Conservation (phyloP, 2,113 vertebrate species). For the Channa argus region DNA sequence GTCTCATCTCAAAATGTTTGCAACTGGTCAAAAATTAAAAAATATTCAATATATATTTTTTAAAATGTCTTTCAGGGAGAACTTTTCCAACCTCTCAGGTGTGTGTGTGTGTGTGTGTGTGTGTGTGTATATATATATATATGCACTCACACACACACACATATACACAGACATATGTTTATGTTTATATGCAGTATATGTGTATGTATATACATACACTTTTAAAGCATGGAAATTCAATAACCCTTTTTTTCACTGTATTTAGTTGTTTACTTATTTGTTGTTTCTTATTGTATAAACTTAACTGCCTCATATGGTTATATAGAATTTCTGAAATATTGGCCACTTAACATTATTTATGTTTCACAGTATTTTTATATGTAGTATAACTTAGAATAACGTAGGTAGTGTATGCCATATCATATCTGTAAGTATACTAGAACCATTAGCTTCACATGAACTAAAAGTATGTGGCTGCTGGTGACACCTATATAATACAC, state of each 20-base stretch:
- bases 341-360: neutral
- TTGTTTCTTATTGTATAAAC: too few relatives aligned
- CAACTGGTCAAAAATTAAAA: conserved; percentile 27
- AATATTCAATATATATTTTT: conserved; percentile 1
- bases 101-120: too few relatives aligned
- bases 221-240: conserved; percentile 1
- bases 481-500: neutral
- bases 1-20: conserved; percentile 28
- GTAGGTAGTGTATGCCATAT: too few relatives aligned
- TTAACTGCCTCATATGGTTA: too few relatives aligned
- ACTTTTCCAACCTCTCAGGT: neutral
- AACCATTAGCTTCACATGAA: conserved; percentile 9
- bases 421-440: too few relatives aligned
- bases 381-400: neutral
- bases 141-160: too few relatives aligned
- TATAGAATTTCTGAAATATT: too few relatives aligned
- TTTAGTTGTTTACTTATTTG: conserved; percentile 17
- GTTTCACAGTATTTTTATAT: neutral
- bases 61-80: neutral
- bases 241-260: conserved; percentile 11
- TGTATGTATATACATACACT: neutral
- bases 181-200: too few relatives aligned
- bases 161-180: too few relatives aligned
- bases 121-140: too few relatives aligned
- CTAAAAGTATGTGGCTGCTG: neutral